phyloP scores from a whole-genome alignment of 2,888 invertebrate genomes.

The Siphonodentalium dalli region DNA sequence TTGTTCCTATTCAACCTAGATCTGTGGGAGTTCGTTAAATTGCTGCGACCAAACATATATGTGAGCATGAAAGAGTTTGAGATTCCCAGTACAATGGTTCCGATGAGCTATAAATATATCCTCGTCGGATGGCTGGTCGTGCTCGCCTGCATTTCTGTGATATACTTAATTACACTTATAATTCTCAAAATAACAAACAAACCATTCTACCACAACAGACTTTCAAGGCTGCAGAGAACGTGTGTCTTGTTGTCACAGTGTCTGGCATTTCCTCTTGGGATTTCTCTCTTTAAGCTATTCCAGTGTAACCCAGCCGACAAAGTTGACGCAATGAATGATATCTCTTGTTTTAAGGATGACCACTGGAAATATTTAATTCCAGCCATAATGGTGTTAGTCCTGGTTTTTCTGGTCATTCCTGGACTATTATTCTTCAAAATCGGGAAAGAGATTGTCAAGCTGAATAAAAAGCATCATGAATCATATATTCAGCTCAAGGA shows the following conservation, averaged over 20 bases:
- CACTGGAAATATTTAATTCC: constrained; percentile 52
- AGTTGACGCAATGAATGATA: constrained; percentile 48
- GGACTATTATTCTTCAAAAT: constrained; percentile 47
- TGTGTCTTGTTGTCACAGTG: constrained; percentile 43
- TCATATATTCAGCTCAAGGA: constrained; percentile 57
- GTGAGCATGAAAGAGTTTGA: constrained; percentile 42
- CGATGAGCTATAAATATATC: constrained; percentile 40
- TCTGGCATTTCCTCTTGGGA: constrained; percentile 50
- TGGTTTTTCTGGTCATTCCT: constrained; percentile 47
- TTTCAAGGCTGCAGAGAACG: constrained; percentile 47
- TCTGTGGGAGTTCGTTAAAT: constrained; percentile 55
- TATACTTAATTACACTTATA: constrained; percentile 36
- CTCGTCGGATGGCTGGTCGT: constrained; percentile 42
- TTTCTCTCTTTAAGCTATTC: constrained; percentile 42
- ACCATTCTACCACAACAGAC: constrained; percentile 42
- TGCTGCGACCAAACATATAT: constrained; percentile 39
- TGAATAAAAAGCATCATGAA: constrained; percentile 49
- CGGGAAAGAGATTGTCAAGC: constrained; percentile 39
- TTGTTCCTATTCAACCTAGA: constrained; percentile 54
- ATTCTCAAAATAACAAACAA: constrained; percentile 36
- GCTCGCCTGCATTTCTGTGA: constrained; percentile 22
- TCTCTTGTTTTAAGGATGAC: constrained; percentile 37
- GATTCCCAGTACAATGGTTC: constrained; percentile 40
- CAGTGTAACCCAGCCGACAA: constrained; percentile 41
- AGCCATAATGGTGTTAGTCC: constrained; percentile 33